Base-by-base conservation (phyloP, 2,113 vertebrate species). In the Daboia siamensis region DNA sequence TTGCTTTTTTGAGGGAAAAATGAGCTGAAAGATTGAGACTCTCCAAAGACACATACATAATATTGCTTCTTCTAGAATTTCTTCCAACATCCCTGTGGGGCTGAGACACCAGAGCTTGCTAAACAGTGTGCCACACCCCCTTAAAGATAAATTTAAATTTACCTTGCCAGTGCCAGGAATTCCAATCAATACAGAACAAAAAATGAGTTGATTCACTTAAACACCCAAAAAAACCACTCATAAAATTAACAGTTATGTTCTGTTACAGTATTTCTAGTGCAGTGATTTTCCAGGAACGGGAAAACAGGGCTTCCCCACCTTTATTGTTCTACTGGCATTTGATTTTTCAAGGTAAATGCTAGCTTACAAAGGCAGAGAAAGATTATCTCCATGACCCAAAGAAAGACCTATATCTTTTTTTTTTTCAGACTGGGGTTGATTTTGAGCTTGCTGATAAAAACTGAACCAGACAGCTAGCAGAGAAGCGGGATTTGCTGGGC, bases 401-500 rank as follows among this genome's bases (percentile, higher is more conserved):
- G 91, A 88, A 93, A 92, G 88, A 91, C 20, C 56, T 24, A 87
- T 9, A 3, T 55, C 11, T 54, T 90, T 91, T 24, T 48, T 48
- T 93, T 51, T 51, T 92, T 92, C 69, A 89, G 93, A 90, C 56
- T 56, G 89, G 89, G 0, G 54, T 23, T 56, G 69, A 12, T 93
- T 94, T 55, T 94, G 39, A 90, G 56, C 54, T 86, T n/a, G 21
- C 59, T 86, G 93, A 95, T 95, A 94, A 95, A 95, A 94, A 92
- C 55, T 90, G 92, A 96, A 57, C 54, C 89, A 93, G 94, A 64
- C 85, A 51, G 91, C 84, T 61, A 88, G 29, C 3, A 85, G 90
- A 84, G 89, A 0, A 88, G 64, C 64, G 55, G 80, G 86, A 74
- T 21, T 51, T 89, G n/a, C 74, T 93, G 17, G 29, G 5, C n/a